Evolutionary conservation across 2,797 vertebrate genomes (phyloP).

Genomic region (Pyrocephalus nanus): DNA sequence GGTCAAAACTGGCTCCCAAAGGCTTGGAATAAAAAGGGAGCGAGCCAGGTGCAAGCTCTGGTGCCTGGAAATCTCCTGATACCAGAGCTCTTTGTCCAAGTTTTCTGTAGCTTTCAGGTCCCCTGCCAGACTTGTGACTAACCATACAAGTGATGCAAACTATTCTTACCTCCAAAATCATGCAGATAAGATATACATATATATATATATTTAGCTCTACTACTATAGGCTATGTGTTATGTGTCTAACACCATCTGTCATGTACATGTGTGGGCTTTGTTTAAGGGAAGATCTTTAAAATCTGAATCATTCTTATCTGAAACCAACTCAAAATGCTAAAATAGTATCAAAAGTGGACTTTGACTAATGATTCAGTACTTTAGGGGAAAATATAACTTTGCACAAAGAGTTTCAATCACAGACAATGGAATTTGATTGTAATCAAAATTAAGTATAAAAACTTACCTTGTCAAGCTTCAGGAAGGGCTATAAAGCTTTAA

Average conservation of each 20-base stretch:
- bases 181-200: neutral
- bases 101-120: neutral
- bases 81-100: neutral
- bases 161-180: conserved; percentile 9
- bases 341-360: neutral
- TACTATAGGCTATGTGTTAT: conserved; percentile 7
- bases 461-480: neutral
- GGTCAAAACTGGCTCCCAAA: neutral
- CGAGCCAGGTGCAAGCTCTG: neutral
- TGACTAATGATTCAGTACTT: neutral
- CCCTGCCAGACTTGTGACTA: conserved; percentile 21
- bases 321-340: neutral
- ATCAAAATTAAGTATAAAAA: neutral
- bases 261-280: neutral
- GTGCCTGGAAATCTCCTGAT: neutral
- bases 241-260: conserved; percentile 53
- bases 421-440: neutral
- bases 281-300: conserved; percentile 18
- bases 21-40: neutral
- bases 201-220: neutral
- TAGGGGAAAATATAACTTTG: neutral
- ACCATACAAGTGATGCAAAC: neutral
- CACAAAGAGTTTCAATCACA: neutral
- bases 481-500: neutral
- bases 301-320: conserved; percentile 43